phyloP scores from a whole-genome alignment of 2,888 invertebrate species.

The Tachina fera region DNA sequence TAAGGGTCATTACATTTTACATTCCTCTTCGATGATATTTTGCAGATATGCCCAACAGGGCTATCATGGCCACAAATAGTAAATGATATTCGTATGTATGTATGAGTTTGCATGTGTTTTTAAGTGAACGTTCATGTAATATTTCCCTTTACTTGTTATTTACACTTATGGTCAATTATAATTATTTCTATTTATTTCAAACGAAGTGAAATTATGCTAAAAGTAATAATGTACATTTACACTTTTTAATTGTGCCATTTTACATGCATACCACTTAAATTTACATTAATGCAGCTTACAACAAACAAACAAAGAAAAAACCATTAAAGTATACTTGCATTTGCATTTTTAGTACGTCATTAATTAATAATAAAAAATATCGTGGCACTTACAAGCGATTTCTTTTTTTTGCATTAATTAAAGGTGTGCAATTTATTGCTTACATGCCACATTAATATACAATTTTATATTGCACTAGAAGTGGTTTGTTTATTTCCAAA shows the following conservation, averaged over 20 bases:
- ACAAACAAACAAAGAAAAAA: neutral
- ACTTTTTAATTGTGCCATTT: slow-evolving; percentile 31
- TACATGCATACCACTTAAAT: neutral
- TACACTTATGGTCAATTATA: neutral
- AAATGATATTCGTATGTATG: too few relatives aligned
- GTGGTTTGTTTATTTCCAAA: too few relatives aligned
- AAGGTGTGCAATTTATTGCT: too few relatives aligned
- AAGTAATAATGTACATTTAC: slow-evolving; percentile 2
- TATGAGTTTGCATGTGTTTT: neutral
- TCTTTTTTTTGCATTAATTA: too few relatives aligned
- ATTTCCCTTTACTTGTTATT: neutral
- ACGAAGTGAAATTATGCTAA: neutral
- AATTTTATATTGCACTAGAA: too few relatives aligned
- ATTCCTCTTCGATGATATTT: too few relatives aligned
- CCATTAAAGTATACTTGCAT: too few relatives aligned
- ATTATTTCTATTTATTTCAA: slow-evolving; percentile 38
- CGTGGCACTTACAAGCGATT: too few relatives aligned
- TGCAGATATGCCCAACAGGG: too few relatives aligned
- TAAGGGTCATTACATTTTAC: too few relatives aligned
- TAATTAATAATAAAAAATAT: too few relatives aligned
- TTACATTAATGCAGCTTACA: neutral
- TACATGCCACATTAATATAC: too few relatives aligned
- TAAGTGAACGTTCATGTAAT: neutral
- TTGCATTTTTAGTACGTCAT: neutral
- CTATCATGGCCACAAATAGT: neutral